Percentiles rank a stretch among this genome's conserved stretches.
These are phyloP conservation scores for Nothocercus julius DNA, from an alignment of 2,113 vertebrate genomes.

Conservation along the genomic window DNA sequence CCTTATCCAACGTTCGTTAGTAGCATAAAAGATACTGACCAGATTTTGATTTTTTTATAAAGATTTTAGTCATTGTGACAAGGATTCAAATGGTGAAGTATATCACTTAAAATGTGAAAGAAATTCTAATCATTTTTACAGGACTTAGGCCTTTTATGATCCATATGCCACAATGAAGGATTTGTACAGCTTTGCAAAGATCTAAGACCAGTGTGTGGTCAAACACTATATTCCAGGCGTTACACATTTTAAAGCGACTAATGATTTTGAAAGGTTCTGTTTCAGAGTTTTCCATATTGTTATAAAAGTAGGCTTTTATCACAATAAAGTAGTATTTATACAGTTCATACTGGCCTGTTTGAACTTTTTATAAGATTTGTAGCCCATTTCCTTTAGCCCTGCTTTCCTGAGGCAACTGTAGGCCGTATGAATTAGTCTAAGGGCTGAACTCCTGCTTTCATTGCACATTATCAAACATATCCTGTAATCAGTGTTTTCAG, in stretches of 20 bases:
- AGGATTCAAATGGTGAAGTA: not conserved
- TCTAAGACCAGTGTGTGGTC: not conserved
- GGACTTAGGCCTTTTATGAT: not conserved
- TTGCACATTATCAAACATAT: not conserved
- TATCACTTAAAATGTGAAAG: not conserved
- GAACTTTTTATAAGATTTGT: not conserved
- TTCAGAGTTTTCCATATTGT: not conserved
- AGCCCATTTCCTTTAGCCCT: not conserved
- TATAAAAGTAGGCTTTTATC: not conserved
- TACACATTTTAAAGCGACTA: not conserved
- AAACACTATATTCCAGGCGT: not conserved
- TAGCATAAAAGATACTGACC: conserved; percentile 18
- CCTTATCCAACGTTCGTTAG: conserved; percentile 37
- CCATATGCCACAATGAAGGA: not conserved
- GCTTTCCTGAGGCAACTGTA: not conserved
- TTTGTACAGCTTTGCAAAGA: not conserved
- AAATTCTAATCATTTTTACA: not conserved
- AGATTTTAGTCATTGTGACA: not conserved
- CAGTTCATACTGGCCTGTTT: not conserved
- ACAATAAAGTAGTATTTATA: not conserved
- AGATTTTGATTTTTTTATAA: conserved; percentile 26
- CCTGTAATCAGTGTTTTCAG: not conserved
- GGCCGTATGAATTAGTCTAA: not conserved
- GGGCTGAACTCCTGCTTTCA: not conserved
- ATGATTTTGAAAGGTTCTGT: not conserved